These are phyloP conservation scores for Mythimna pallens DNA, from an alignment of 2,888 invertebrate species.

Conservation along the genomic window DNA sequence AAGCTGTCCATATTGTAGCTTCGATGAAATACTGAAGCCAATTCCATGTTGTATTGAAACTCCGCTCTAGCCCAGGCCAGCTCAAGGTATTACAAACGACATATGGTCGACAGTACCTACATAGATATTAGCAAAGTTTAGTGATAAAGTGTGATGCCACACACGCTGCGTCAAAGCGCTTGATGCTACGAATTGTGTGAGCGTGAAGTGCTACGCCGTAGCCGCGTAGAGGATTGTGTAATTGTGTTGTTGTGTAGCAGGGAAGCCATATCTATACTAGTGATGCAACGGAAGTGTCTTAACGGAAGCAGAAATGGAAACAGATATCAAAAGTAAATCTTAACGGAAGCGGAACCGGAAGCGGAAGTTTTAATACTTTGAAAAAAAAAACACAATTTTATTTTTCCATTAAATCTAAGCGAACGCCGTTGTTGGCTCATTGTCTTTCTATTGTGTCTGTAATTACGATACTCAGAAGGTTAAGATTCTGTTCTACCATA, in stretches of 20 bases:
- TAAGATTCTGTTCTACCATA: too few relatives aligned
- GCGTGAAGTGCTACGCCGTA: slow-evolving; percentile 14
- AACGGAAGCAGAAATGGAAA: too few relatives aligned
- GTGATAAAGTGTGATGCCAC: slow-evolving; percentile 25
- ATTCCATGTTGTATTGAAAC: neutral
- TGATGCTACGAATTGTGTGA: slow-evolving; percentile 6
- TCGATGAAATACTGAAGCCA: neutral
- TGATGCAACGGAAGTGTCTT: too few relatives aligned
- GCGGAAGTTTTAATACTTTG: too few relatives aligned
- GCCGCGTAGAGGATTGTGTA: slow-evolving; percentile 1
- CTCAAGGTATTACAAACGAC: neutral
- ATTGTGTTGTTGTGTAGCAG: neutral
- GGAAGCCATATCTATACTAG: neutral
- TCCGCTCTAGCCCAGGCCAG: neutral
- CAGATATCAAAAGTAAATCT: too few relatives aligned
- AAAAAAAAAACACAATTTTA: too few relatives aligned
- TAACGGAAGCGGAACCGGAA: too few relatives aligned
- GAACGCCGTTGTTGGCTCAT: too few relatives aligned
- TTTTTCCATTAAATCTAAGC: too few relatives aligned
- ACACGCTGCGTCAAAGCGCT: slow-evolving; percentile 27
- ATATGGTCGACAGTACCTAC: slow-evolving; percentile 1
- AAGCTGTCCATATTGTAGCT: neutral
- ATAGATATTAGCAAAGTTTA: slow-evolving; percentile 30
- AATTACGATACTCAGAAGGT: too few relatives aligned
- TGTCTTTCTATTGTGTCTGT: too few relatives aligned